phyloP scores from a whole-genome alignment of 1,140 invertebrate species.

The Hydropsyche tenuis region DNA sequence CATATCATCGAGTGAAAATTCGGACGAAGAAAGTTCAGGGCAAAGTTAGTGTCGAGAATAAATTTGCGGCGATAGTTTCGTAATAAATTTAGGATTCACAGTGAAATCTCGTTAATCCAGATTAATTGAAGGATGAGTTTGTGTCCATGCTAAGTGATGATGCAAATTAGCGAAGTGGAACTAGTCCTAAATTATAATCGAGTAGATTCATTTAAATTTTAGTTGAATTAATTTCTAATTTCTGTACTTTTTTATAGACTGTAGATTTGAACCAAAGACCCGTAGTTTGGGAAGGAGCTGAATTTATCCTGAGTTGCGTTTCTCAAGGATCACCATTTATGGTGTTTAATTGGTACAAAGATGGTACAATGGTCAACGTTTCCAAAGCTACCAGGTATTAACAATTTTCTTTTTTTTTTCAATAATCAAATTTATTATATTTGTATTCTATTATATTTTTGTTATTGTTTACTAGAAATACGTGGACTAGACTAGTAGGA shows the following conservation, averaged over 20 bases:
- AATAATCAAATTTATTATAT: background rate
- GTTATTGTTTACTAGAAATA: constrained; percentile 63
- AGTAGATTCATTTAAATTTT: background rate
- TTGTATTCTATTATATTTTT: background rate
- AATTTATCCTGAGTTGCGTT: constrained; percentile 77
- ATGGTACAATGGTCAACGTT: constrained; percentile 75
- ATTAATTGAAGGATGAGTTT: no score
- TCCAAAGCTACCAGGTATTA: constrained; percentile 74
- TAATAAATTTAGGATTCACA: no score
- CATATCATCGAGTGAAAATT: no score
- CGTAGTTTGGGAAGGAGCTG: constrained; percentile 73
- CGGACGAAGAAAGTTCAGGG: no score
- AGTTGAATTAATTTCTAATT: background rate
- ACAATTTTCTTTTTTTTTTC: background rate
- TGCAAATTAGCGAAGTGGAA: background rate
- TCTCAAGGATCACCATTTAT: constrained; percentile 77
- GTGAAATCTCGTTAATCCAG: no score
- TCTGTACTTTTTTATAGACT: constrained; percentile 60
- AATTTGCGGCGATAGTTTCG: no score
- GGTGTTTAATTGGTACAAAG: constrained; percentile 82
- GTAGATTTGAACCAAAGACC: constrained; percentile 68
- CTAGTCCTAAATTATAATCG: constrained; percentile 19
- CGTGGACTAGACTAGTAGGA: constrained; percentile 67
- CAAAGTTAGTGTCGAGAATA: no score
- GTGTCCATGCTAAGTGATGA: background rate